phyloP scores from a whole-genome alignment of 1,140 invertebrate genomes.

The Caenorhabditis latens region DNA sequence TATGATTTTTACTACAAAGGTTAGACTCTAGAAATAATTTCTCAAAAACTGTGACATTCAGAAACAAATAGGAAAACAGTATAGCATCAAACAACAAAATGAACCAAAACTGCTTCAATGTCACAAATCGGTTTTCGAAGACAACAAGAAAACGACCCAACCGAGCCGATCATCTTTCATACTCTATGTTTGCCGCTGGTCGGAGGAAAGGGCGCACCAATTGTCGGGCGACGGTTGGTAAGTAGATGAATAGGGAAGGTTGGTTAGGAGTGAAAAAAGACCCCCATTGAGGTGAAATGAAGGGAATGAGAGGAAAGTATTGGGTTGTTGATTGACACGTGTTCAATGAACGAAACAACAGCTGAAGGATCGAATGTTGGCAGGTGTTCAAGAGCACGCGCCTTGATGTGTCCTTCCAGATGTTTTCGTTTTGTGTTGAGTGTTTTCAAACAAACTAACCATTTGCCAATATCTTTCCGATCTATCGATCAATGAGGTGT shows the following conservation, averaged over 20 bases:
- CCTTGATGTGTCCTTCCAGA: not conserved
- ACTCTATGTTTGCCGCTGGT: conserved; percentile 31
- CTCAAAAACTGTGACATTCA: no score
- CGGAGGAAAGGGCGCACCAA: conserved; percentile 33
- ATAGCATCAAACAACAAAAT: no score
- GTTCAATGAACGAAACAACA: conserved; percentile 5
- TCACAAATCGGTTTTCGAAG: not conserved
- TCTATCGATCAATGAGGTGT: not conserved
- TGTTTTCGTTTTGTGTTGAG: not conserved
- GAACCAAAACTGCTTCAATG: not conserved
- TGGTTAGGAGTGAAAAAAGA: not conserved
- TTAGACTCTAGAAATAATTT: no score
- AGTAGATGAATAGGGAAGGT: conserved; percentile 23
- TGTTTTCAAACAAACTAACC: not conserved
- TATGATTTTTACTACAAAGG: no score
- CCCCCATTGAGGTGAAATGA: not conserved
- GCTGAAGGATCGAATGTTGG: conserved; percentile 26
- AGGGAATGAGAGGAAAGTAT: not conserved
- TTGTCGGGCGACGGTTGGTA: conserved; percentile 41
- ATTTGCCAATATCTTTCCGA: not conserved
- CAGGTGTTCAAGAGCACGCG: conserved; percentile 17
- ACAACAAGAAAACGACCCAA: conserved; percentile 30
- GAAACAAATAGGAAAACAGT: not conserved
- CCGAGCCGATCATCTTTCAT: conserved; percentile 42
- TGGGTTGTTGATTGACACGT: not conserved